These are phyloP conservation scores for Rhynchomys soricoides DNA, from an alignment of 2,113 vertebrate species.

Conservation along the genomic window DNA sequence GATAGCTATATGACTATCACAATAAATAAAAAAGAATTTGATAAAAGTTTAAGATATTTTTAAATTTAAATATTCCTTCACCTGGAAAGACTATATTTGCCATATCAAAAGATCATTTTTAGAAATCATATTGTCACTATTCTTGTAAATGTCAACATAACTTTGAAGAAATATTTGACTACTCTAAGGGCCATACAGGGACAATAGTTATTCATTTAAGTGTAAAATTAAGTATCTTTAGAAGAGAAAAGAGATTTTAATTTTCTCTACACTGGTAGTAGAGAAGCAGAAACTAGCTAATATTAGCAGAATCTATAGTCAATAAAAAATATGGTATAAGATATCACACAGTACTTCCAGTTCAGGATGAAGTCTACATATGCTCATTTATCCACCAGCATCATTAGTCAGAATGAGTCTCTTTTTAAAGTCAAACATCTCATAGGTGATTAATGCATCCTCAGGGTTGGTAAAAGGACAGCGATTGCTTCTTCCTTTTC, in stretches of 20 bases:
- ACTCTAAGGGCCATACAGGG: too few relatives aligned
- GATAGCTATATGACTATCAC: not conserved
- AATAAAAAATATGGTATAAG: not conserved
- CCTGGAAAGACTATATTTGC: not conserved
- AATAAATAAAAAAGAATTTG: not conserved
- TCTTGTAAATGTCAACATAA: not conserved
- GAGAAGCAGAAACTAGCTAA: not conserved
- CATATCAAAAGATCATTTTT: not conserved
- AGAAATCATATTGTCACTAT: not conserved
- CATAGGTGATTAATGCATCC: not conserved
- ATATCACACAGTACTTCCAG: not conserved
- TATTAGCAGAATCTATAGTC: not conserved
- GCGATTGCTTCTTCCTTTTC: too few relatives aligned
- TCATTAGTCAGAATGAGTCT: not conserved
- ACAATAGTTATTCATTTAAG: too few relatives aligned
- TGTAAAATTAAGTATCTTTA: not conserved
- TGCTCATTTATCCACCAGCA: not conserved
- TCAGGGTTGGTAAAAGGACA: too few relatives aligned
- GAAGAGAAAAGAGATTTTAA: not conserved
- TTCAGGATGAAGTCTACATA: not conserved
- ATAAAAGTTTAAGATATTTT: not conserved
- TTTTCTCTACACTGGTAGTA: accelerated
- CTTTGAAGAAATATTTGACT: not conserved
- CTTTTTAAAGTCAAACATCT: not conserved
- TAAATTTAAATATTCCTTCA: not conserved